Conservation (phyloP, 2,113 vertebrate species). For the Cochlearius cochlearius region DNA sequence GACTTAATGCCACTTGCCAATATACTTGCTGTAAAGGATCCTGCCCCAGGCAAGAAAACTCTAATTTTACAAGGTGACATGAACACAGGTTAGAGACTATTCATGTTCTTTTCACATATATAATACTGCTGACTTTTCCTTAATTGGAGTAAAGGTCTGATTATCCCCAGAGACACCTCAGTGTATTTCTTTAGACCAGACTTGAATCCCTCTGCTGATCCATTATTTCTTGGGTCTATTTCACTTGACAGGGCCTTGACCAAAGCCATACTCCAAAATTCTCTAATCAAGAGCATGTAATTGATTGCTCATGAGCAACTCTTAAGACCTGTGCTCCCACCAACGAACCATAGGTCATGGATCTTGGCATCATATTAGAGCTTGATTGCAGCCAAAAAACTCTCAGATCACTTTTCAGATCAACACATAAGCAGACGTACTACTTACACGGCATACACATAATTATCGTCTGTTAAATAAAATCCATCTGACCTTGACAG, state of each 20-base stretch:
- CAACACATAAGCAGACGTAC: not conserved
- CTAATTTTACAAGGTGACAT: not conserved
- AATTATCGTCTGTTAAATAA: slow-evolving; percentile 5
- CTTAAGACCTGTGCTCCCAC: not conserved
- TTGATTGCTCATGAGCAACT: not conserved
- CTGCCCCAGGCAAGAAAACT: not conserved
- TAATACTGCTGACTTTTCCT: not conserved
- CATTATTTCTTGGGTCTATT: slow-evolving; percentile 26
- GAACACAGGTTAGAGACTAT: not conserved
- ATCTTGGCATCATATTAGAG: not conserved
- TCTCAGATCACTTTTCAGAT: not conserved
- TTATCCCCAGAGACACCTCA: not conserved
- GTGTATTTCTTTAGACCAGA: not conserved
- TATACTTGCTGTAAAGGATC: not conserved
- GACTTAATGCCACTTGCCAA: not conserved
- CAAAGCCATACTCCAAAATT: slow-evolving; percentile 11
- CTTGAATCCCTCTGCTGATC: slow-evolving; percentile 25
- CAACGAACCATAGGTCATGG: not conserved
- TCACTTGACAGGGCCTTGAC: slow-evolving; percentile 33
- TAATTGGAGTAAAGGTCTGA: not conserved
- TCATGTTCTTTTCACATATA: not conserved
- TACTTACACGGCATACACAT: not conserved
- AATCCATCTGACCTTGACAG: not conserved
- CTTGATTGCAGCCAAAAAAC: not conserved
- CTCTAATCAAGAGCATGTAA: slow-evolving; percentile 13